A percentile compares a stretch with the other conserved stretches of the same genome.
phyloP scores from a whole-genome alignment of 2,888 invertebrate species.

The Plusia festucae region DNA sequence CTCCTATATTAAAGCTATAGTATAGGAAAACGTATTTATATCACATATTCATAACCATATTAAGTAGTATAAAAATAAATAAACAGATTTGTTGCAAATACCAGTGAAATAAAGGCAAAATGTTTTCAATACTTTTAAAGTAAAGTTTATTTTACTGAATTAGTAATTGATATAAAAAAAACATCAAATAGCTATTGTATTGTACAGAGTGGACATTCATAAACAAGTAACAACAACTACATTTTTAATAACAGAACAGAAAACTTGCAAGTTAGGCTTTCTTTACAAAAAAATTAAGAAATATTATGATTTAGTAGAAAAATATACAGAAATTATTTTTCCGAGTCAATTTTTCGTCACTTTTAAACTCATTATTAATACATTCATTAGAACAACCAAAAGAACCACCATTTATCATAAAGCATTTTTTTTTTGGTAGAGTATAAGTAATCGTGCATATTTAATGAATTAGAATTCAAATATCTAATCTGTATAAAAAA shows the following conservation, averaged over 20 bases:
- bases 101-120: constrained; percentile 18
- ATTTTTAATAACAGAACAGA: neutral
- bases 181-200: neutral
- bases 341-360: neutral
- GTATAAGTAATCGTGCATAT: no score
- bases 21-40: constrained; percentile 58
- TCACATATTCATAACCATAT: constrained; percentile 59
- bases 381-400: neutral
- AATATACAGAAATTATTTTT: neutral
- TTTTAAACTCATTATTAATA: neutral
- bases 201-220: neutral
- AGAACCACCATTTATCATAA: neutral
- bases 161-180: constrained; percentile 3
- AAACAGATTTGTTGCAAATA: constrained; percentile 6
- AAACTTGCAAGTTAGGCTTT: neutral
- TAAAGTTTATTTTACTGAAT: constrained; percentile 25
- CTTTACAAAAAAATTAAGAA: neutral
- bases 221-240: neutral
- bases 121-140: constrained; percentile 10
- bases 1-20: constrained; percentile 56
- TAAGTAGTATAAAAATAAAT: constrained; percentile 27
- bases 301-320: neutral
- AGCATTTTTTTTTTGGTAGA: no score
- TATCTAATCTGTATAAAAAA: constrained; percentile 7
- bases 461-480: neutral